phyloP scores from a whole-genome alignment of 2,797 vertebrate species.

The Cryptoblepharus egeriae region DNA sequence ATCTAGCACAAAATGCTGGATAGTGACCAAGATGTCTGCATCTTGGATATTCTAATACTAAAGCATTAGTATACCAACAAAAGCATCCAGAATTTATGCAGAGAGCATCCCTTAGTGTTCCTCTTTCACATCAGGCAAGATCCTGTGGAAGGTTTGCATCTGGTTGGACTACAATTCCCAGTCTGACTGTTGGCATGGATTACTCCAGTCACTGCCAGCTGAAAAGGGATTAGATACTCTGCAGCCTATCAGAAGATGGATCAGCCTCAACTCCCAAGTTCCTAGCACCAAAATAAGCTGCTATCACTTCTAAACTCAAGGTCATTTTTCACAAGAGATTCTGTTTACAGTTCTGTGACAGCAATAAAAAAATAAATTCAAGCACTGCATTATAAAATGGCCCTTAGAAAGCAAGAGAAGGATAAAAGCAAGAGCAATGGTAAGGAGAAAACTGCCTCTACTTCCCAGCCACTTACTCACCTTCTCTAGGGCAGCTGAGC shows the following conservation, averaged over 20 bases:
- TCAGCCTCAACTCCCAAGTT: conserved; percentile 62
- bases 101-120: conserved; percentile 38
- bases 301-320: conserved; percentile 63
- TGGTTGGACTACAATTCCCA: conserved; percentile 36
- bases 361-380: neutral
- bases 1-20: conserved; percentile 52
- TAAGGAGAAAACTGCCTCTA: neutral
- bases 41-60: too few species aligned
- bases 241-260: conserved; percentile 33
- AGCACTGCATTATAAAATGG: conserved; percentile 1
- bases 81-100: conserved; percentile 41
- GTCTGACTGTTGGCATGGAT: conserved; percentile 45
- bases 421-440: neutral
- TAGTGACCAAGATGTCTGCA: conserved; percentile 40
- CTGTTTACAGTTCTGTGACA: conserved; percentile 16
- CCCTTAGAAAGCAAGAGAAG: neutral
- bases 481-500: too few species aligned
- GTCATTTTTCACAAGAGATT: conserved; percentile 58
- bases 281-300: conserved; percentile 63
- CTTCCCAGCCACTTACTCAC: neutral
- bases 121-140: conserved; percentile 45
- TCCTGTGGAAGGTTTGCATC: conserved; percentile 43
- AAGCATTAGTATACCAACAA: conserved; percentile 57
- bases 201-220: conserved; percentile 38
- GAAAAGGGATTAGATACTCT: conserved; percentile 66